phyloP scores from a whole-genome alignment of 2,797 vertebrate species.

The Vireo griseus region DNA sequence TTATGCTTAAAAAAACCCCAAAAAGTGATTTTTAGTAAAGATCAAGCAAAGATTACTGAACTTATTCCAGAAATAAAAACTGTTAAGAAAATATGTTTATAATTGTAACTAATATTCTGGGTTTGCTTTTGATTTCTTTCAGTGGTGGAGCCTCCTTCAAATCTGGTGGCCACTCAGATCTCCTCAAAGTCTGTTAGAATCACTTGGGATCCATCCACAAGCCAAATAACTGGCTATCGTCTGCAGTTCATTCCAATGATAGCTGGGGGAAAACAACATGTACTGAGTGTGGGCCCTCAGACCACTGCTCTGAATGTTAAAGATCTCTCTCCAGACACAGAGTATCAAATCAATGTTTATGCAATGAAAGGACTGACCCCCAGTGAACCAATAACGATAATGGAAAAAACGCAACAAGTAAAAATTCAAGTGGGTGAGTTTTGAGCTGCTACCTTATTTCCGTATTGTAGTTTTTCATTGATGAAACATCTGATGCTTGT shows the following conservation, averaged over 20 bases:
- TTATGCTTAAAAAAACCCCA: neutral
- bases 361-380: slow-evolving; percentile 85
- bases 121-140: slow-evolving; percentile 36
- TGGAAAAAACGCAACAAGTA: slow-evolving; percentile 88
- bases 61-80: neutral
- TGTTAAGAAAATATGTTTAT: neutral
- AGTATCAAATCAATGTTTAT: slow-evolving; percentile 88
- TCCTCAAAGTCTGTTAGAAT: slow-evolving; percentile 88
- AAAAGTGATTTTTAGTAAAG: neutral
- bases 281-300: slow-evolving; percentile 81
- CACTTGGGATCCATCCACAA: slow-evolving; percentile 84
- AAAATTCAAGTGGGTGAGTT: slow-evolving; percentile 89
- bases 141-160: slow-evolving; percentile 88
- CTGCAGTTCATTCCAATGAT: slow-evolving; percentile 87
- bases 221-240: slow-evolving; percentile 86
- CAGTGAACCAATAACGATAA: slow-evolving; percentile 81
- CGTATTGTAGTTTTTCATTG: neutral
- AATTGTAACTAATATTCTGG: neutral
- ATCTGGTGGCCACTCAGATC: slow-evolving; percentile 85
- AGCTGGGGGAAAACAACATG: slow-evolving; percentile 80
- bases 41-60: neutral
- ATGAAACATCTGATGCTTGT: neutral
- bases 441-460: neutral
- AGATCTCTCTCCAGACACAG: slow-evolving; percentile 87
- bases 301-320: slow-evolving; percentile 82